Evolutionary conservation across 1,140 invertebrate genomes (phyloP).

Genomic region (Drosophila asahinai): DNA sequence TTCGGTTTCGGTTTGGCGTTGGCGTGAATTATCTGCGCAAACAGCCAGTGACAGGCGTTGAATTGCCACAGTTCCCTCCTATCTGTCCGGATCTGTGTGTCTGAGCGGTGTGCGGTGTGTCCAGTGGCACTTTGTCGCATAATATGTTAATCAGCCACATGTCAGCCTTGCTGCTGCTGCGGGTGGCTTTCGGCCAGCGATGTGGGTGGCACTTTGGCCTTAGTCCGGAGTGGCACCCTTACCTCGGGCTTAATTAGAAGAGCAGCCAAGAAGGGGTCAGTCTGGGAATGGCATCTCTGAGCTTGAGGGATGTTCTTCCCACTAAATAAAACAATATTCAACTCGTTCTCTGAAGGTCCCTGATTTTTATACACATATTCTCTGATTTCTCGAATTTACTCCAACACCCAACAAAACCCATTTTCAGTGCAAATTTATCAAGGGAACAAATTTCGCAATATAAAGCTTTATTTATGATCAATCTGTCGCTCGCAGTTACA

Average conservation of each 20-base stretch:
- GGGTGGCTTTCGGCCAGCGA: conserved; percentile 42
- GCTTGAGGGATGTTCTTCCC: background rate
- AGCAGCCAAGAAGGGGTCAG: background rate
- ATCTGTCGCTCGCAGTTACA: conserved; percentile 69
- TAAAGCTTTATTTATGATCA: conserved; percentile 65
- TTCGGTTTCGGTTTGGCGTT: conserved; percentile 53
- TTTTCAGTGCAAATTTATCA: conserved; percentile 32
- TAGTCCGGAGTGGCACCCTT: background rate
- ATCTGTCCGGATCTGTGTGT: conserved; percentile 23
- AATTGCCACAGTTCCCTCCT: conserved; percentile 61
- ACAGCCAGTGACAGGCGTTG: conserved; percentile 81
- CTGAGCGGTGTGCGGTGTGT: conserved; percentile 43
- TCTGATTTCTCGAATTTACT: background rate
- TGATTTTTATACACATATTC: background rate
- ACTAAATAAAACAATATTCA: background rate
- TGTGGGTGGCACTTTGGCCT: conserved; percentile 33
- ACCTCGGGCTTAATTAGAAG: conserved; percentile 29
- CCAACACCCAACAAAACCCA: background rate
- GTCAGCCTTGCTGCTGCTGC: conserved; percentile 58
- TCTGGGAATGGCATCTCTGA: background rate
- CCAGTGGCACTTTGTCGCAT: conserved; percentile 80
- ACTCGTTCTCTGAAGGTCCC: no score
- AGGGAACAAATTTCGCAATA: conserved; percentile 13
- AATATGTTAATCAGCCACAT: conserved; percentile 81
- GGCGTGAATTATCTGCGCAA: conserved; percentile 81